Percentiles rank a stretch among this genome's conserved stretches.
These are phyloP conservation scores for Chrosomus eos DNA, from an alignment of 2,797 vertebrate genomes.

Conservation along the genomic window DNA sequence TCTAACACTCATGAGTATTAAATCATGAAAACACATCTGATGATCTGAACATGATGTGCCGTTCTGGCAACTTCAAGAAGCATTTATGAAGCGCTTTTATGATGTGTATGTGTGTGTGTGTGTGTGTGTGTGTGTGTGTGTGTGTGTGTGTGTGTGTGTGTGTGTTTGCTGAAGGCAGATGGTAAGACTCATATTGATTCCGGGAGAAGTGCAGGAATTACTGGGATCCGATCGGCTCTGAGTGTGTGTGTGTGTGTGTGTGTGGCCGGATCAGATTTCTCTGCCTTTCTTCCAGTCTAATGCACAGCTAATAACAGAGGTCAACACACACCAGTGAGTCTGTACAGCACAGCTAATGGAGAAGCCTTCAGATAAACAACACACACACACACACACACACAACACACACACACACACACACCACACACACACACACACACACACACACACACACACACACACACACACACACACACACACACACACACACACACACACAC, in stretches of 20 bases:
- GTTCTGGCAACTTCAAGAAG: no score
- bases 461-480: no score
- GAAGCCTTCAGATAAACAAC: not conserved
- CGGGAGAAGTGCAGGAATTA: constrained; percentile 56
- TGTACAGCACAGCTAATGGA: constrained; percentile 28
- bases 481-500: no score
- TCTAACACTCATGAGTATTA: no score
- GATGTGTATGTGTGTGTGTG: constrained; percentile 21
- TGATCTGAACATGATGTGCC: no score
- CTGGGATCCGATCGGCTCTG: constrained; percentile 37
- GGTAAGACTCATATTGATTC: constrained; percentile 57
- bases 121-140: constrained; percentile 1
- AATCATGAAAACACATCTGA: no score
- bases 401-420: constrained; percentile 32
- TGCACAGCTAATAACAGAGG: constrained; percentile 57
- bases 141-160: constrained; percentile 32
- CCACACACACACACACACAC: no score
- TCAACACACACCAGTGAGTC: constrained; percentile 30
- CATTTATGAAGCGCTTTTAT: no score
- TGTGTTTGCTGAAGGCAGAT: constrained; percentile 50
- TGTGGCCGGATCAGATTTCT: constrained; percentile 42
- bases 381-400: not conserved
- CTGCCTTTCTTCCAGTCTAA: constrained; percentile 50
- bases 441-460: no score
- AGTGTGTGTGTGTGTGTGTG: constrained; percentile 29